Percentiles rank a stretch among this genome's conserved stretches.
These are phyloP conservation scores for Dynastes hyllus DNA, from an alignment of 2,888 invertebrate species.

Conservation along the genomic window DNA sequence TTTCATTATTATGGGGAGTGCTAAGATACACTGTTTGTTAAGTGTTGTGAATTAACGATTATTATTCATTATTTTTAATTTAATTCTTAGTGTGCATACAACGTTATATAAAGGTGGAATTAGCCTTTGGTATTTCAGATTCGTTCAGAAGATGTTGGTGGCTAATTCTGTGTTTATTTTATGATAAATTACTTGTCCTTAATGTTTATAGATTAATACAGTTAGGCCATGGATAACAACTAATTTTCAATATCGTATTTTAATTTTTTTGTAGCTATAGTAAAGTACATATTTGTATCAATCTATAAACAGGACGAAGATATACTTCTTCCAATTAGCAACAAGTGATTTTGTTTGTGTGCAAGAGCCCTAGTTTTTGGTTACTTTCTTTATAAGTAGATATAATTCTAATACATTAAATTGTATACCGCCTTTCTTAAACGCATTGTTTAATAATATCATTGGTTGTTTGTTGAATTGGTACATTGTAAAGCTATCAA, in stretches of 20 bases:
- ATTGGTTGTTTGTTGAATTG: slow-evolving; percentile 31
- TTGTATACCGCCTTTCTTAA: slow-evolving; percentile 26
- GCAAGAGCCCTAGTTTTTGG: slow-evolving; percentile 50
- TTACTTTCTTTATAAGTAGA: slow-evolving; percentile 34
- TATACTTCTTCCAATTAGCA: slow-evolving; percentile 55
- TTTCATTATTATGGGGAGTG: slow-evolving; percentile 9
- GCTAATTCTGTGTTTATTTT: slow-evolving; percentile 46
- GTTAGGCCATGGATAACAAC: slow-evolving; percentile 32
- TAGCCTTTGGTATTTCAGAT: slow-evolving; percentile 32
- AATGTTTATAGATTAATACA: slow-evolving; percentile 46
- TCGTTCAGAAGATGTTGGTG: slow-evolving; percentile 32
- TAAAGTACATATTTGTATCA: slow-evolving; percentile 21
- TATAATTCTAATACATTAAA: slow-evolving; percentile 35
- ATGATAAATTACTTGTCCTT: slow-evolving; percentile 34
- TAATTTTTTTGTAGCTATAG: background rate
- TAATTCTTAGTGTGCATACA: slow-evolving; percentile 46
- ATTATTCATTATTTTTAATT: slow-evolving; percentile 29
- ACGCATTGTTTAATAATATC: slow-evolving; percentile 11
- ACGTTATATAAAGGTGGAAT: slow-evolving; percentile 43
- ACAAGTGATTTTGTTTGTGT: slow-evolving; percentile 54
- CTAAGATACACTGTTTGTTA: slow-evolving; percentile 17
- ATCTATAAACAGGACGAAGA: slow-evolving; percentile 43
- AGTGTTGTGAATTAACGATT: slow-evolving; percentile 19
- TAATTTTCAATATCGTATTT: slow-evolving; percentile 31
- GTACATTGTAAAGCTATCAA: slow-evolving; percentile 41